phyloP scores from a whole-genome alignment of 2,113 vertebrate species.

The Nycticorax nycticorax region DNA sequence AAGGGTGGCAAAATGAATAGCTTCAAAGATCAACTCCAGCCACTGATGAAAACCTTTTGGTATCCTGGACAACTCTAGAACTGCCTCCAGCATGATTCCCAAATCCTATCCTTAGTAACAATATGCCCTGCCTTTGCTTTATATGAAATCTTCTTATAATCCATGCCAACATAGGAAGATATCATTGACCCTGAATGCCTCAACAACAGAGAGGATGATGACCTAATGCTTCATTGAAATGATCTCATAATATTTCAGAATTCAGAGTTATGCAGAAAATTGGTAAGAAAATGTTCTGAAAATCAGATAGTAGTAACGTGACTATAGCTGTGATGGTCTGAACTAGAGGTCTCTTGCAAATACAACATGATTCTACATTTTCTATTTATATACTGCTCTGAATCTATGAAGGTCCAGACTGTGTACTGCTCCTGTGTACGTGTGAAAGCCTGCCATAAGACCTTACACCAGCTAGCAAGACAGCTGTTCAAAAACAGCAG shows the following conservation, averaged over 20 bases:
- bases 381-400: background rate
- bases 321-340: background rate
- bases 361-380: background rate
- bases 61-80: background rate
- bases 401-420: background rate
- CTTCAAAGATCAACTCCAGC: background rate
- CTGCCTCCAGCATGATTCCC: background rate
- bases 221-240: background rate
- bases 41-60: background rate
- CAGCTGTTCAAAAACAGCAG: background rate
- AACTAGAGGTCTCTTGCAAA: background rate
- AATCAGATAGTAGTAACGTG: background rate
- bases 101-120: background rate
- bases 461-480: background rate
- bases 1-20: background rate
- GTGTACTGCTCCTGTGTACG: background rate
- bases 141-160: background rate
- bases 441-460: constrained; percentile 12
- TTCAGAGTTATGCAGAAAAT: background rate
- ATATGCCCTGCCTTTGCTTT: background rate
- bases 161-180: background rate
- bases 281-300: background rate
- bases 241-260: background rate
- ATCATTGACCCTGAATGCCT: background rate
- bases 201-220: background rate